These are phyloP conservation scores for Hypomecis punctinalis DNA, from an alignment of 2,888 invertebrate genomes.

Conservation along the genomic window DNA sequence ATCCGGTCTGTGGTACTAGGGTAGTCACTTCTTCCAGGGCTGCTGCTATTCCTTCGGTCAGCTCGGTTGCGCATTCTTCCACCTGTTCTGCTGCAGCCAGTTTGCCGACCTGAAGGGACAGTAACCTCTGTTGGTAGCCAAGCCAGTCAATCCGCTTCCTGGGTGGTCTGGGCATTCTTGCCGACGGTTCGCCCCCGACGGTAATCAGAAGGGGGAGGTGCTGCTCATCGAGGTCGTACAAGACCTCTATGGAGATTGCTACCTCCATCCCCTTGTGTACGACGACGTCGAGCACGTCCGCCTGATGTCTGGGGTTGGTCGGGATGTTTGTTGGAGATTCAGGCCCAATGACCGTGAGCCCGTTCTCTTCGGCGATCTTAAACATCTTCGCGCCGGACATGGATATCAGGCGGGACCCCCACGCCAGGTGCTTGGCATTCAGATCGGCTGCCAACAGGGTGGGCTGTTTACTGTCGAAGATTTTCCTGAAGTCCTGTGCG, in stretches of 20 bases:
- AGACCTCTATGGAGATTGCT: background rate
- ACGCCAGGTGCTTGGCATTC: constrained; percentile 5
- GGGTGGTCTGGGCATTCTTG: background rate
- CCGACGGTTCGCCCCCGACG: background rate
- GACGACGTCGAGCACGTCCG: constrained; percentile 1
- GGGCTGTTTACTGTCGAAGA: background rate
- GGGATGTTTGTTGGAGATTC: constrained; percentile 2
- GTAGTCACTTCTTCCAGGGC: background rate
- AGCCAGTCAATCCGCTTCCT: background rate
- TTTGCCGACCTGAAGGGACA: background rate
- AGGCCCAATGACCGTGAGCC: background rate
- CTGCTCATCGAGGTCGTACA: constrained; percentile 5
- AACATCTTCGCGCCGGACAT: background rate
- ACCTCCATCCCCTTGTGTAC: background rate
- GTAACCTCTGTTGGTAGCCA: background rate
- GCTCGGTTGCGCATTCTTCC: background rate
- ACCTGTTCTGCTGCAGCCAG: constrained; percentile 4
- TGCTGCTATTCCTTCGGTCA: background rate
- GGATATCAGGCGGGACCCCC: background rate
- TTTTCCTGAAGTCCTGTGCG: background rate
- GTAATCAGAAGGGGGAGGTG: constrained; percentile 13
- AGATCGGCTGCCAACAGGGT: constrained; percentile 1
- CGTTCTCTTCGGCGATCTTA: background rate
- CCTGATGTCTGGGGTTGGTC: background rate
- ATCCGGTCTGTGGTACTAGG: accelerated